phyloP scores from a whole-genome alignment of 2,888 invertebrate genomes.

The Eudasyphora cyanicolor region DNA sequence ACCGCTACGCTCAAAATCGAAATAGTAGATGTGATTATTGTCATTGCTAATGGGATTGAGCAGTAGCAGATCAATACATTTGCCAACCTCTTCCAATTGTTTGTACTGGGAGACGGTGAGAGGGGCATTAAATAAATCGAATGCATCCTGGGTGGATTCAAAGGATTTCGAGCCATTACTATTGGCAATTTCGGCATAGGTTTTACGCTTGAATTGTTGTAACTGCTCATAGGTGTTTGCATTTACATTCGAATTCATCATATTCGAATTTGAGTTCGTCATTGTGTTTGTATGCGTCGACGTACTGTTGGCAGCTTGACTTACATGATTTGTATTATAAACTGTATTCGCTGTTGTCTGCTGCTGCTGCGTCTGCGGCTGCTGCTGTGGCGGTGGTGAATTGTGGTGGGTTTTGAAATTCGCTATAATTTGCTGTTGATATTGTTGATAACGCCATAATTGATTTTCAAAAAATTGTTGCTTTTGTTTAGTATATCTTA shows the following conservation, averaged over 20 bases:
- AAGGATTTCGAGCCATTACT: conserved; percentile 14
- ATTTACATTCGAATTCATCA: too few relatives aligned
- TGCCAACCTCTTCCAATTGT: conserved; percentile 20
- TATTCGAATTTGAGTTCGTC: too few relatives aligned
- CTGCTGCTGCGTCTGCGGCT: conserved; percentile 69
- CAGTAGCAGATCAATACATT: conserved; percentile 75
- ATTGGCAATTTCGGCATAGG: conserved; percentile 75
- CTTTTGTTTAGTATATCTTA: conserved; percentile 79
- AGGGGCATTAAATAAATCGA: conserved; percentile 63
- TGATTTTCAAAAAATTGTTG: conserved; percentile 80
- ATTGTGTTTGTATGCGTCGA: conserved; percentile 15
- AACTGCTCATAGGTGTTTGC: conserved; percentile 52
- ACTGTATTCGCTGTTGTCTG: too few relatives aligned
- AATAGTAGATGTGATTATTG: conserved; percentile 87
- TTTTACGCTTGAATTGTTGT: conserved; percentile 65
- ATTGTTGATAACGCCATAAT: conserved; percentile 71
- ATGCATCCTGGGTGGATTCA: conserved; percentile 64
- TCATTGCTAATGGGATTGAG: conserved; percentile 81
- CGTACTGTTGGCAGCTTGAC: conserved; percentile 51
- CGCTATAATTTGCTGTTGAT: conserved; percentile 62
- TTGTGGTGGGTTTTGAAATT: conserved; percentile 47
- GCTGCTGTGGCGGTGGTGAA: conserved; percentile 68
- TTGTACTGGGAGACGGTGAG: conserved; percentile 64
- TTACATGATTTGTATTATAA: too few relatives aligned
- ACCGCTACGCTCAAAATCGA: conserved; percentile 88